phyloP scores from a whole-genome alignment of 2,113 vertebrate genomes.

The Pavo muticus region DNA sequence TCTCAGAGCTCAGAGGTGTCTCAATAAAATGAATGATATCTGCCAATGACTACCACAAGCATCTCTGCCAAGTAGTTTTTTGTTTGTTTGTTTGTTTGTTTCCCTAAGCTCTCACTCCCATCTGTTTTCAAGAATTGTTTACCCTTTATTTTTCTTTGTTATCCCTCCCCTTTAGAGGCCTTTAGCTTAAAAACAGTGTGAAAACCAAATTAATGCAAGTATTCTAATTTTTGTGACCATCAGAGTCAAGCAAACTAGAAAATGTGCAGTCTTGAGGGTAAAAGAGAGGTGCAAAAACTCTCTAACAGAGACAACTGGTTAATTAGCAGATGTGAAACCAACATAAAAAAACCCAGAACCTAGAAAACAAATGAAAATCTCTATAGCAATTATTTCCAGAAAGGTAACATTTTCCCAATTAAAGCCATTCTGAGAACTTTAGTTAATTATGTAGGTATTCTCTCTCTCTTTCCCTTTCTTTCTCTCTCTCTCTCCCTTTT shows the following conservation, averaged over 20 bases:
- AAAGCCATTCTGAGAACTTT: conserved; percentile 66
- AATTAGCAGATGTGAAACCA: conserved; percentile 69
- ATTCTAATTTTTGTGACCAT: conserved; percentile 61
- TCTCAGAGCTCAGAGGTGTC: not conserved
- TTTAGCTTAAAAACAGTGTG: conserved; percentile 19
- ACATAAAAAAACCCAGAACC: not conserved
- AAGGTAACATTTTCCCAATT: conserved; percentile 72
- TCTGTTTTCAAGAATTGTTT: not conserved
- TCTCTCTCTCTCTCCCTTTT: conserved; percentile 54
- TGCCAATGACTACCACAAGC: not conserved
- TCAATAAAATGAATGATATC: not conserved
- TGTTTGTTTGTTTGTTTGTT: not conserved
- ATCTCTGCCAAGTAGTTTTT: not conserved
- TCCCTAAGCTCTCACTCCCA: not conserved
- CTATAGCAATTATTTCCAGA: conserved; percentile 63
- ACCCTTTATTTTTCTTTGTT: not conserved
- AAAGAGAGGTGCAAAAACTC: conserved; percentile 38
- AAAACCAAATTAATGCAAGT: conserved; percentile 35
- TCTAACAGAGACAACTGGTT: conserved; percentile 54
- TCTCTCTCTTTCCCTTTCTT: not conserved
- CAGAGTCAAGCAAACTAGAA: conserved; percentile 49
- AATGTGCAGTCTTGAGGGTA: conserved; percentile 42
- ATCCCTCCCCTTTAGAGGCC: not conserved
- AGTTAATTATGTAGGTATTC: conserved; percentile 69
- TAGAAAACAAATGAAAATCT: conserved; percentile 58